Evolutionary conservation across 2,113 vertebrate genomes (phyloP), one percentile per base, ranked within the genome.

Genomic region (Nematolebias whitei): DNA sequence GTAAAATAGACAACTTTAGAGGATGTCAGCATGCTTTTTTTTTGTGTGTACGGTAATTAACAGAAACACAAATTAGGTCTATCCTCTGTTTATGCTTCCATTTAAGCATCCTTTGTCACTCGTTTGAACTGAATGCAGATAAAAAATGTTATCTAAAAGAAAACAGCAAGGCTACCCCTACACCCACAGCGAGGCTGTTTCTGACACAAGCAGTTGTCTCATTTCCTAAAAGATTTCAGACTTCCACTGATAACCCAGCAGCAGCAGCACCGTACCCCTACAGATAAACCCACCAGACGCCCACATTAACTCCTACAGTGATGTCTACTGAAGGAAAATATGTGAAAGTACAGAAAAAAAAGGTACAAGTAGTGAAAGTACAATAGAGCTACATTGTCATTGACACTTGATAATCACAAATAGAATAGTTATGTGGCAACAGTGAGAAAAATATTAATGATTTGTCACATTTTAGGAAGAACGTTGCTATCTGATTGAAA

Each of bases 121-220:
- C 71, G 75, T 86, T 75, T 32, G 15, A 75, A 62, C 43, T 56
- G 39, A 71, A 62, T 49, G 43, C 50, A 79, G 88, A 88, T 89
- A 88, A 87, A 72, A 63, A 59, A 62, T n/a, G 32, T 83, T 88
- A 87, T 90, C 85, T 82, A 7, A 63, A 58, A 80, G 68, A 63
- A 10, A 48, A 55, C 79, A 88, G 82, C 53, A 23, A 29, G 47
- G 32, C 8, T 3, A 7, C 24, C 13, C 22, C 16, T 11, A 26
- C 50, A 52, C 23, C 15, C 50, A 29, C 23, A 18, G 23, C 9
- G 1, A 26, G 50, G 50, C 63, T 51, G 39, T 50, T 78, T 48
- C 62, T 81, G 57, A 57, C 78, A 78, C 80, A 68, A 43, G 51
- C 68, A 69, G 85, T 80, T 87, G 89, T 75, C 82, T 76, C 68